Percentiles rank a stretch among this genome's conserved stretches.
Conservation (phyloP, 2,113 vertebrate species). For the Crocuta crocuta region DNA sequence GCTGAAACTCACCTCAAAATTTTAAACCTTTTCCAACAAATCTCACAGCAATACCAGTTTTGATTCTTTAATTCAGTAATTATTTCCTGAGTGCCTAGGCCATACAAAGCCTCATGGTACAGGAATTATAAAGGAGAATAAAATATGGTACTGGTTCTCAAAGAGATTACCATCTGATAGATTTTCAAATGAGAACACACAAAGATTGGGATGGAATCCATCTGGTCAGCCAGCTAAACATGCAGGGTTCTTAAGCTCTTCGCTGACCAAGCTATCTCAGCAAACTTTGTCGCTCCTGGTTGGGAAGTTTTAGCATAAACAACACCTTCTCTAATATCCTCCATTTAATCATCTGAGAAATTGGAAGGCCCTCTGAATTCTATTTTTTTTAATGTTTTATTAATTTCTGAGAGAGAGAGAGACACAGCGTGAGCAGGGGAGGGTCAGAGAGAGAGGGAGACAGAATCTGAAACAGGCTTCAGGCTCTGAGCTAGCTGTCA, state of each 20-base stretch:
- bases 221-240: background rate
- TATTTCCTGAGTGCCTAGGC: background rate
- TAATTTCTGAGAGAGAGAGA: too few relatives aligned
- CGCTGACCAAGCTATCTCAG: background rate
- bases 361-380: background rate
- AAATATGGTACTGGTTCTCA: background rate
- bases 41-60: background rate
- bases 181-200: background rate
- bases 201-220: background rate
- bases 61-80: background rate
- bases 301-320: background rate
- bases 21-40: constrained; percentile 21
- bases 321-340: background rate
- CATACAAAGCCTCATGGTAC: background rate
- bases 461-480: too few relatives aligned
- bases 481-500: too few relatives aligned
- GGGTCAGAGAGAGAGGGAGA: too few relatives aligned
- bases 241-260: background rate
- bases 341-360: background rate
- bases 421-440: too few relatives aligned
- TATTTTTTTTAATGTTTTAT: background rate
- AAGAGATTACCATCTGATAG: background rate
- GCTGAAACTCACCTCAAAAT: background rate
- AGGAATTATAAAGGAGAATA: background rate
- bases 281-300: background rate